Evolutionary conservation across 2,797 vertebrate genomes (phyloP), one percentile per base, ranked within the genome.

Genomic region (Sarcophilus harrisii): DNA sequence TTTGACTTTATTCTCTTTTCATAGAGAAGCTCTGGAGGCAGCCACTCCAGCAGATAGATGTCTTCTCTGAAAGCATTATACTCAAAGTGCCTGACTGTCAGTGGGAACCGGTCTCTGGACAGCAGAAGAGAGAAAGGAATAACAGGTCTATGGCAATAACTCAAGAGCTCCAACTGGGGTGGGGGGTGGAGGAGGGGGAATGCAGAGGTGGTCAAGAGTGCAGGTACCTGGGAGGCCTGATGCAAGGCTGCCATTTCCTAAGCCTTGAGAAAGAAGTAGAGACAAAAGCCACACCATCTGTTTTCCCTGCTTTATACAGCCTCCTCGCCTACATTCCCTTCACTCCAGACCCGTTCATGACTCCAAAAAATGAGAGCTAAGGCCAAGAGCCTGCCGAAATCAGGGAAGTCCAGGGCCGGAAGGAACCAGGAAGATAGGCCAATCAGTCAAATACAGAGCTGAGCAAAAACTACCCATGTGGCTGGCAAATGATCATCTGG

Each of bases 171-270:
- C 57, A 98, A 97, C 95, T 98, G 96, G 94, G 52, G 52, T 8
- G 54, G 54, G 0, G 54, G 8, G 10, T 0, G 54, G 54, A 5
- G 5, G 94, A 96, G 97, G 94, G 90, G 94, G 95, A 97, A 97
- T 98, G 96, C 96, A 98, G 95, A 96, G 97, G 96, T 97, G 96
- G 96, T 98, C 97, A 98, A 97, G 45, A 98, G 94, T 95, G 95
- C 98, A 94, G 62, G 97, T 97, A 98, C 96, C 96, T 97, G 54
- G 91, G 95, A 98, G 97, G 62, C 95, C 97, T 94, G 97, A 96
- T 96, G 91, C 92, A 98, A 94, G 97, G 95, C 92, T 45, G 24
- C 73, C 38, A 9, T 27, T 87, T 87, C 38, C 73, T 97, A 97
- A 98, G 97, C 96, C 38, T 96, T 93, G 95, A 98, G 92, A 57